Base-by-base conservation (phyloP, 2,888 invertebrate genomes). In the Cyclophora punctaria region DNA sequence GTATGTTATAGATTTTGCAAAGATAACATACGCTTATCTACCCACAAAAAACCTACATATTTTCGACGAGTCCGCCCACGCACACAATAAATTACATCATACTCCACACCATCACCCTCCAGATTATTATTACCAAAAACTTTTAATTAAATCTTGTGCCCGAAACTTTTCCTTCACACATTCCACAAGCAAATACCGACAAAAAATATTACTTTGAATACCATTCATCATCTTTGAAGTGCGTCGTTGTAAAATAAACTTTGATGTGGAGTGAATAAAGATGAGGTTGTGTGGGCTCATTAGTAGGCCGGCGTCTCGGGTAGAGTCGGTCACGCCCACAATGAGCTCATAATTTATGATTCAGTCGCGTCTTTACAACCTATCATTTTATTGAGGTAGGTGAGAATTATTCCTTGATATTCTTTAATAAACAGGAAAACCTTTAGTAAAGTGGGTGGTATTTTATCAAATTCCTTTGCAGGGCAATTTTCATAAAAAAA, bases 291-390 rank as follows among this genome's bases (percentile, higher is more conserved):
- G 58, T 59, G 59, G 64, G 63, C 67, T 75, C 75, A 78, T 80
- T 79, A 78, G 62, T 60, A 64, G 46, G 45, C 64, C 66, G 68
- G 53, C 64, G 64, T 68, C 56, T 48, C 58, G 61, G 57, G 59
- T 67, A 75, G 74, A 73, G 37, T 5, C 69, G 56, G 59, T 64
- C 75, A 73, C 80, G 78, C 80, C 80, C 64, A 63, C 60, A 63
- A 53, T 49, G 53, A 52, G 47, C 51, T 48, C 44, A 44, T 49
- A 35, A 55, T 58, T 56, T 53, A 58, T 53, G 52, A 44, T 37
- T 37, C 37, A 20, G 20, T 20, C 20, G 20, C 20, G 20, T 20
- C 48, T 45, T 41, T 41, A 48, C 7, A 47, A 47, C 47, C 41
- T 52, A 34, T 7, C 46, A 49, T 49, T 49, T 52, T 49, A 49